A percentile compares a stretch with the other conserved stretches of the same genome.
phyloP scores from a whole-genome alignment of 2,797 vertebrate species.

The Artibeus jamaicensis region DNA sequence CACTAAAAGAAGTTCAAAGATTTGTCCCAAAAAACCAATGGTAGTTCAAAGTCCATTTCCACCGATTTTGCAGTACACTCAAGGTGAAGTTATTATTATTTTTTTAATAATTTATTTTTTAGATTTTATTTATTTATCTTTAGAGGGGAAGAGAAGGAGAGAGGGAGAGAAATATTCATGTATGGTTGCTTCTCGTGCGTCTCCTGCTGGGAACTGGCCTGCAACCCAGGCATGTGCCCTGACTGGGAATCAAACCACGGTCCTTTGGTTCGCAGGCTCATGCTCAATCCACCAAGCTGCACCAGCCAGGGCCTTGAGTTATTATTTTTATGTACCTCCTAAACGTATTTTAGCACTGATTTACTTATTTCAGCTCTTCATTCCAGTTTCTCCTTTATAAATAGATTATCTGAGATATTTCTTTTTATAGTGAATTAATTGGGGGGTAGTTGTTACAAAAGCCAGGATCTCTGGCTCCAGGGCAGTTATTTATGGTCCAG shows the following conservation, averaged over 20 bases:
- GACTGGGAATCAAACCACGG: too few species aligned
- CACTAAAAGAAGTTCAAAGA: background rate
- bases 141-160: too few species aligned
- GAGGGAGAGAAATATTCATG: too few species aligned
- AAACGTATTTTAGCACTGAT: background rate
- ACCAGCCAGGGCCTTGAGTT: too few species aligned
- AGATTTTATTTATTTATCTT: too few species aligned
- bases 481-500: background rate
- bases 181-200: too few species aligned
- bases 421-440: background rate
- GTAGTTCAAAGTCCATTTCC: slow-evolving; percentile 19
- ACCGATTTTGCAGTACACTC: background rate
- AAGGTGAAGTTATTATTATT: background rate
- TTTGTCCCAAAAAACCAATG: background rate
- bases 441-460: background rate
- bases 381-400: slow-evolving; percentile 29
- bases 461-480: background rate
- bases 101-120: too few species aligned
- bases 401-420: background rate
- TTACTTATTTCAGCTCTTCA: slow-evolving; percentile 33
- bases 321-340: background rate
- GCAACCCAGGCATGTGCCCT: too few species aligned
- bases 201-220: too few species aligned
- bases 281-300: too few species aligned
- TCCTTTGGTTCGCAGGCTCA: too few species aligned